phyloP scores from a whole-genome alignment of 2,113 vertebrate genomes.

The Theristicus caerulescens region DNA sequence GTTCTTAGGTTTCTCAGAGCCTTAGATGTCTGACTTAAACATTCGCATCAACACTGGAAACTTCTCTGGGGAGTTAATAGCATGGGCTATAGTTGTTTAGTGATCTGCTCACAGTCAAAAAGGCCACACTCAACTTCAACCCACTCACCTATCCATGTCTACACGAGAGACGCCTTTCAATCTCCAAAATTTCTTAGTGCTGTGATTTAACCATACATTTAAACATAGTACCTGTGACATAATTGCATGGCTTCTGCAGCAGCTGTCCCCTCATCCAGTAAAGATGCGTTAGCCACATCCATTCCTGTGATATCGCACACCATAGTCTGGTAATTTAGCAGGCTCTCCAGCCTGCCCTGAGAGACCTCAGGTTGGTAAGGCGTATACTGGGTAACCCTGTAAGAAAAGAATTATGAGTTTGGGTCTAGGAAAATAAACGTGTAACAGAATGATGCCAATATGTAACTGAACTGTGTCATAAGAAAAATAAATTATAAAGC shows the following conservation, averaged over 20 bases:
- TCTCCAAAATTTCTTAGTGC: background rate
- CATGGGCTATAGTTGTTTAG: background rate
- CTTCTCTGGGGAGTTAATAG: background rate
- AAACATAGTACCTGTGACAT: conserved; percentile 87
- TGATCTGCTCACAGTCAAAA: background rate
- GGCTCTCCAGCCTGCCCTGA: conserved; percentile 93
- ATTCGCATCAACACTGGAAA: background rate
- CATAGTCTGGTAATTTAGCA: conserved; percentile 98
- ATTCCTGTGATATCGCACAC: conserved; percentile 95
- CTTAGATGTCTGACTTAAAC: background rate
- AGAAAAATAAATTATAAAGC: background rate
- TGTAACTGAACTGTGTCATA: background rate
- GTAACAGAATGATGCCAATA: background rate
- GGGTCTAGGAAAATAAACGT: background rate
- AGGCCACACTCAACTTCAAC: background rate
- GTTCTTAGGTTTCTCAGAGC: background rate
- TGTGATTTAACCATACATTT: background rate
- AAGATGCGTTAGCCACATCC: conserved; percentile 91
- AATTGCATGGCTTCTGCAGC: conserved; percentile 98
- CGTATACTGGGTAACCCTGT: conserved; percentile 97
- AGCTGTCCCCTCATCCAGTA: conserved; percentile 94
- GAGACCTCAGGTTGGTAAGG: conserved; percentile 97
- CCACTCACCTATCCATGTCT: background rate
- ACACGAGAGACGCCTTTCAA: background rate
- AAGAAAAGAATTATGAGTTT: background rate